Evolutionary conservation across 2,797 vertebrate genomes (phyloP), one percentile per base, ranked within the genome.

Genomic region (Triplophysa yarkandensis): DNA sequence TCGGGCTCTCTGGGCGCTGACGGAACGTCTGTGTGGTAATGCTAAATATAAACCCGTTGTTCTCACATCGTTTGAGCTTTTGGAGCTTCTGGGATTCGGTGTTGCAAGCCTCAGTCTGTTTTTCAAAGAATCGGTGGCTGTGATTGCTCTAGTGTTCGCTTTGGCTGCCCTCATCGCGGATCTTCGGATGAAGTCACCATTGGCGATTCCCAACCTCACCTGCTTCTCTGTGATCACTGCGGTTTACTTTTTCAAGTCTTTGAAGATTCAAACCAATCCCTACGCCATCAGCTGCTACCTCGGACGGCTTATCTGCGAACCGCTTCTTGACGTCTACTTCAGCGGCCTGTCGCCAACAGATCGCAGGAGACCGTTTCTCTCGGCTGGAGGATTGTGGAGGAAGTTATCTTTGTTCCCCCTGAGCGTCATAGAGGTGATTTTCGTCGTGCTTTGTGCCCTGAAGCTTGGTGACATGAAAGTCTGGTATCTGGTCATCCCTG

Each of bases 401-500:
- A 89, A 90, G 73, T 87, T 99, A 77, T 97, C 97, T 2, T 90
- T 99, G 68, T 84, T 98, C 82, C 95, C 93, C 2, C 83, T 95
- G 74, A 92, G 90, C 80, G 78, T 94, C 69, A 81, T 92, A 25
- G 94, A 95, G 77, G 70, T 94, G 4, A 87, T 77, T 4, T 95
- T 92, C 83, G 93, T 95, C 66, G 86, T 93, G 80, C 89, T 95
- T 71, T 91, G 93, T 77, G 92, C 93, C 75, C 85, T 92, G 71
- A 96, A 97, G 86, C 88, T 99, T 4, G 84, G 92, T 21, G 60
- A 94, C 83, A 91, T 98, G 87, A 88, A 93, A 57, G 90, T 91
- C 70, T 99, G 98, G 98, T 99, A 99, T 88, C 93, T 98, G 88
- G 95, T 98, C 79, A 98, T 99, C 86, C 98, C 97, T 3, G 96